Conservation (phyloP, 2,888 invertebrate species). For the Perizoma affinitatum region DNA sequence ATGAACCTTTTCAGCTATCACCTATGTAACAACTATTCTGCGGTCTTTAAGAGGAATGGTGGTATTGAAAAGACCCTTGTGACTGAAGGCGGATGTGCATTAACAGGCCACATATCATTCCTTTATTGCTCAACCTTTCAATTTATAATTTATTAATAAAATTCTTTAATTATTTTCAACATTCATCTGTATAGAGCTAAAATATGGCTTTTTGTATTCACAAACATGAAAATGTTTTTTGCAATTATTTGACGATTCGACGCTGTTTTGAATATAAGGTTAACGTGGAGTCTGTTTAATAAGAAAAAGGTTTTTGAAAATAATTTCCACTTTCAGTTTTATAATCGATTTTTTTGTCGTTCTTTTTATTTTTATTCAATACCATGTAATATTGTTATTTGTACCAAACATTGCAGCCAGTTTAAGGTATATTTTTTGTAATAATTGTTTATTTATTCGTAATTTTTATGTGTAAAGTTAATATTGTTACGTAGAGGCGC, state of each 20-base stretch:
- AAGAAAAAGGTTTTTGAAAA: too few species aligned
- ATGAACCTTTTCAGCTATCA: too few species aligned
- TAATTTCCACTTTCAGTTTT: too few species aligned
- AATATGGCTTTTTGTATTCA: too few species aligned
- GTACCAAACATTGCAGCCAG: constrained; percentile 73
- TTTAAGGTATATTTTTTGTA: constrained; percentile 50
- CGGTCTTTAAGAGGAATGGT: too few species aligned
- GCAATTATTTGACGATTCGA: not conserved
- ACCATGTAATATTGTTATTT: constrained; percentile 45
- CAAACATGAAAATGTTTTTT: not conserved
- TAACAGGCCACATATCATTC: constrained; percentile 26
- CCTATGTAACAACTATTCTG: too few species aligned
- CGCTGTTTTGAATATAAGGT: too few species aligned
- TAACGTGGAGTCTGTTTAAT: too few species aligned
- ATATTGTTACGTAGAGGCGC: constrained; percentile 14
- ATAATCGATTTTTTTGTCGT: not conserved
- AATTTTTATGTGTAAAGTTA: constrained; percentile 11
- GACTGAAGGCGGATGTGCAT: not conserved
- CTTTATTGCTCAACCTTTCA: constrained; percentile 34
- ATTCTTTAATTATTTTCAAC: not conserved
- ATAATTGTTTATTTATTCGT: constrained; percentile 29
- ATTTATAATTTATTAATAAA: not conserved
- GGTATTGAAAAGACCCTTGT: not conserved
- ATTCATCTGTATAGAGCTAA: too few species aligned
- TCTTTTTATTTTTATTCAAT: constrained; percentile 42